These are phyloP conservation scores for Cephus cinctus DNA, from an alignment of 1,140 invertebrate genomes.

Conservation along the genomic window DNA sequence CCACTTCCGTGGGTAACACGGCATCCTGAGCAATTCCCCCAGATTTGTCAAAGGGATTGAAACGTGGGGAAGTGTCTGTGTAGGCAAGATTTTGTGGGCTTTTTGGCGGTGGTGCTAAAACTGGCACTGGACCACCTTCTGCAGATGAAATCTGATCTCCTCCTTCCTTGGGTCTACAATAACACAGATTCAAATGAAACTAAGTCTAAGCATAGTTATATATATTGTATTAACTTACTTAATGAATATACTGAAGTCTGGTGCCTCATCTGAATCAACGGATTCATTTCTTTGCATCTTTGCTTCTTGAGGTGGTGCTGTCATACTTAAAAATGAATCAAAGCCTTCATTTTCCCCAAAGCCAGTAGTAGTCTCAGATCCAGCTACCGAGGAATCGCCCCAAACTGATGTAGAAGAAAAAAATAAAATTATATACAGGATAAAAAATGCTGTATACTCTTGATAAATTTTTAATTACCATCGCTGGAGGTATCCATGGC, in stretches of 20 bases:
- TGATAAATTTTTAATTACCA: conserved; percentile 28
- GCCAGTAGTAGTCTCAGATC: conserved; percentile 55
- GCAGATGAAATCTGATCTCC: conserved; percentile 35
- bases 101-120: conserved; percentile 72
- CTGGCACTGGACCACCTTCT: conserved; percentile 61
- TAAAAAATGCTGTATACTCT: not conserved
- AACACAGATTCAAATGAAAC: conserved; percentile 17
- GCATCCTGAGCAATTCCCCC: conserved; percentile 54
- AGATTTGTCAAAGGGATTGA: conserved; percentile 78
- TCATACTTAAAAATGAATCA: conserved; percentile 81
- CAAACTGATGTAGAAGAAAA: conserved; percentile 50
- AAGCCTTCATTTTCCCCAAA: conserved; percentile 74
- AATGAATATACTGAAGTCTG: conserved; percentile 78
- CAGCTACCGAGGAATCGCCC: conserved; percentile 56
- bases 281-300: conserved; percentile 65
- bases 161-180: conserved; percentile 62
- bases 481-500: conserved; percentile 55
- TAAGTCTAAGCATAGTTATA: conserved; percentile 7
- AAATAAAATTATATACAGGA: conserved; percentile 2
- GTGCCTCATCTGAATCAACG: conserved; percentile 72
- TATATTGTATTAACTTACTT: conserved; percentile 56
- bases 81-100: conserved; percentile 58
- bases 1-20: conserved; percentile 27
- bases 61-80: conserved; percentile 54
- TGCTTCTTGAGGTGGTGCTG: conserved; percentile 66